Evolutionary conservation across 2,113 vertebrate species (phyloP), one percentile per base, ranked within the genome.

Genomic region (Pelobates fuscus): DNA sequence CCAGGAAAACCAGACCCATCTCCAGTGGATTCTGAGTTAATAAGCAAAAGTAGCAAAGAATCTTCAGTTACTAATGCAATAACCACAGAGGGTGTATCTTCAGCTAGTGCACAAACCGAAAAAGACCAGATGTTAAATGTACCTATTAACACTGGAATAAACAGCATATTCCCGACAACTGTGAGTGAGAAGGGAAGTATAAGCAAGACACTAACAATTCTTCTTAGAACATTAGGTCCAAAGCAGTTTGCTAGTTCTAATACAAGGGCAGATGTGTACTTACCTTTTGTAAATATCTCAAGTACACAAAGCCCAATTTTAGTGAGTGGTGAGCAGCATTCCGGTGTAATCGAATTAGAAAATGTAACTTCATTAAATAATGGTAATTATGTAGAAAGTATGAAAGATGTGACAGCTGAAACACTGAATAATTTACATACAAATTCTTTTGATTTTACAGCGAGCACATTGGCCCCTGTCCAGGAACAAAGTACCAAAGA

Each of bases 381-480:
- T 25, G 12, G 17, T 32, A 27, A 6, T 29, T 5, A 20, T 18
- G 24, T 21, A 65, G 43, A 44, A 30, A 59, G 41, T 59, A 59
- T 30, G 21, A 43, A 18, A 14, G 2, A 64, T 44, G 17, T 32
- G 11, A 5, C 41, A 44, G 37, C 18, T 66, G 59, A 37, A 10
- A 58, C 4, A 15, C 20, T 30, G 55, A 57, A 59, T 20, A 30
- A 76, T 67, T 59, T 76, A 76, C 25, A 67, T 59, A 43, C 55
- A 46, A 52, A 63, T 76, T 76, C 63, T 76, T 76, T 76, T 76
- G 58, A 67, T 76, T 76, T 76, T 76, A 44, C 72, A 76, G 66
- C 29, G 65, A 75, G 37, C 44, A 59, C 30, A 20, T 30, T 24
- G 55, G 27, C 67, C 52, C 46, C 78, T 46, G 23, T 57, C 24